Base-by-base conservation (phyloP, 2,113 vertebrate genomes). In the Eupsittula cactorum region DNA sequence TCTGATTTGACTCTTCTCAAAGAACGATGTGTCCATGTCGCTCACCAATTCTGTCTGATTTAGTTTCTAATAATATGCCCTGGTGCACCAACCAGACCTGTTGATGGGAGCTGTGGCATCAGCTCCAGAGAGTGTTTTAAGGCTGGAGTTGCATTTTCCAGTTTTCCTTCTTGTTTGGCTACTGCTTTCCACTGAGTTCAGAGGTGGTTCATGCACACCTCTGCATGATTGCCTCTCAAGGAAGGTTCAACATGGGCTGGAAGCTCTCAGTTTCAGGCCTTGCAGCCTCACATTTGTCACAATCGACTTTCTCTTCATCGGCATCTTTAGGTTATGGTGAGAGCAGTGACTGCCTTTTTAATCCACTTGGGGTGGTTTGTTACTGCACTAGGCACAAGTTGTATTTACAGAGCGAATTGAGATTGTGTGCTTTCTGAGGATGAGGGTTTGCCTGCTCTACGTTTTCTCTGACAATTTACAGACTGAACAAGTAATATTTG, bases 341-440 rank as follows among this genome's bases (percentile, higher is more conserved):
- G 31, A 81, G 6, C 21, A 27, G 35, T 57, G 46, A 52, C 23
- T 35, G 10, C 16, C 3, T 42, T 92, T 50, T 25, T 27, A 44
- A 14, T 67, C 29, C 18, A 6, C 18, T 0, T 2, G 1, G 2
- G 9, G 11, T 11, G 13, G 5, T 63, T 39, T 86, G 60, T 63
- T 28, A 23, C 46, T 35, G 5, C 3, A 3, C 27, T 64, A 79
- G 77, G 42, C 50, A 23, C 17, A 77, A 84, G 21, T 16, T 39
- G 12, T 14, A 15, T 78, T 93, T 67, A 3, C 41, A 0, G 55
- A 86, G 53, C 21, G 41, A 16, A 4, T 1, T 35, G 63, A 78
- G 76, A 33, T 17, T 20, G 6, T 14, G 19, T 35, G 76, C 11
- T 50, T 67, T 83, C 65, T 46, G 63, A 59, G 80, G 55, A 46